Evolutionary conservation across 2,888 invertebrate species (phyloP).

Genomic region (Thumatha senex): DNA sequence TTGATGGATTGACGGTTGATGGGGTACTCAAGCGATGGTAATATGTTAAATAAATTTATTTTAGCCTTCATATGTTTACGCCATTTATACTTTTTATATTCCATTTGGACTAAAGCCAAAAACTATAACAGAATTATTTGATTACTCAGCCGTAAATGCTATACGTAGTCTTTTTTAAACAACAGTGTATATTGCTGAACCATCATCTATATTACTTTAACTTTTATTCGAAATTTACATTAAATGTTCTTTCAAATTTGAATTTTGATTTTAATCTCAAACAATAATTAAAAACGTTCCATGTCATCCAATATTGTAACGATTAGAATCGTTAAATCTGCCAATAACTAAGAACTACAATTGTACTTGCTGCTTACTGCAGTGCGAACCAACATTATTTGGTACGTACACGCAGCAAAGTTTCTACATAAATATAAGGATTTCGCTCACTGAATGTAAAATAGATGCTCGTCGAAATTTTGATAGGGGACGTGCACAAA

Average conservation of each 20-base stretch:
- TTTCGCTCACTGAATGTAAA: conserved; percentile 51
- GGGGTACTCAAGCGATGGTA: too few species aligned
- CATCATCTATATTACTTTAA: neutral
- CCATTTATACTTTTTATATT: conserved; percentile 18
- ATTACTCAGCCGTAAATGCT: conserved; percentile 20
- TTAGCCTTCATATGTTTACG: conserved; percentile 17
- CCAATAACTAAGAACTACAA: too few species aligned
- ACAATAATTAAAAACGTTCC: too few species aligned
- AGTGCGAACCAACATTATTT: too few species aligned
- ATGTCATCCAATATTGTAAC: too few species aligned
- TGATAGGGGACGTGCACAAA: conserved; percentile 45
- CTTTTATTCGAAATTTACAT: neutral
- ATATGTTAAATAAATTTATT: conserved; percentile 12
- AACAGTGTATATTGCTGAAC: neutral
- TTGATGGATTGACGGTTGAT: too few species aligned
- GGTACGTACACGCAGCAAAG: conserved; percentile 25
- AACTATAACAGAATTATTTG: conserved; percentile 20
- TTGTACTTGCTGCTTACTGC: too few species aligned
- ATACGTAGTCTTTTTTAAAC: neutral
- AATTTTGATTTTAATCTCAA: too few species aligned
- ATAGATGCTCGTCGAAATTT: conserved; percentile 42
- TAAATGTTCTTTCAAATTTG: too few species aligned
- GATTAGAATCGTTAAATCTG: too few species aligned
- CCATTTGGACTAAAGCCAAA: conserved; percentile 27
- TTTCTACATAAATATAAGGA: conserved; percentile 40